Percentiles rank a stretch among this genome's conserved stretches.
phyloP scores from a whole-genome alignment of 2,888 invertebrate genomes.

The Hypolimnas misippus region DNA sequence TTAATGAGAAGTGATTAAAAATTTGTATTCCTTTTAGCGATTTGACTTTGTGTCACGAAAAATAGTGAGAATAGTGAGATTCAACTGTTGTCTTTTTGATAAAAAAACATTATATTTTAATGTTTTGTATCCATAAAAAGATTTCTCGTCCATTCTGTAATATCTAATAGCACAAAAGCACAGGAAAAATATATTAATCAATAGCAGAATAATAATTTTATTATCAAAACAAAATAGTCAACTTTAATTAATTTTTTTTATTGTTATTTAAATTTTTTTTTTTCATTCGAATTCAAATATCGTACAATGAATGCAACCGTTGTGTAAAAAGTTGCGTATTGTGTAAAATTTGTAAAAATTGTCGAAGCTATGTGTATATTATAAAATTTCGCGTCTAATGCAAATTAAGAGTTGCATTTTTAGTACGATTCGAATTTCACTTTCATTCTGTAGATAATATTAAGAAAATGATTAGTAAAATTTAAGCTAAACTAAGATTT shows the following conservation, averaged over 20 bases:
- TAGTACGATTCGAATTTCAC: slow-evolving; percentile 23
- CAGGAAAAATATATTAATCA: neutral
- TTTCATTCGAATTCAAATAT: neutral
- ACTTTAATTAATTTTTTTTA: neutral
- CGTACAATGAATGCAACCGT: slow-evolving; percentile 25
- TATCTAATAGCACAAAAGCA: slow-evolving; percentile 10
- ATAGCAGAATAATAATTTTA: neutral
- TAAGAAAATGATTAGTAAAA: neutral
- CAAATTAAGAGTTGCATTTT: slow-evolving; percentile 22
- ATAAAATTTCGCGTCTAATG: slow-evolving; percentile 17
- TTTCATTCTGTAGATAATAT: slow-evolving; percentile 11
- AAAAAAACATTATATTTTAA: no score
- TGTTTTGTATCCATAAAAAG: no score
- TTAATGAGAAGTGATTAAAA: no score
- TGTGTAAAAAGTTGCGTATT: slow-evolving; percentile 18
- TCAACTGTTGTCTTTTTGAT: no score
- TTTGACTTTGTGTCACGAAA: no score
- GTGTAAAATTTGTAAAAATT: slow-evolving; percentile 27
- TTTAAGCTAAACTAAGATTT: slow-evolving; percentile 5
- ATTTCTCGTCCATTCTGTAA: neutral
- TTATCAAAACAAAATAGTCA: neutral
- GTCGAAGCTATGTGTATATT: slow-evolving; percentile 26
- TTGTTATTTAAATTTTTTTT: neutral
- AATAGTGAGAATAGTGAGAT: no score
- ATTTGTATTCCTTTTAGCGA: no score